phyloP scores from a whole-genome alignment of 2,797 vertebrate genomes.

The Pelodytes ibericus region DNA sequence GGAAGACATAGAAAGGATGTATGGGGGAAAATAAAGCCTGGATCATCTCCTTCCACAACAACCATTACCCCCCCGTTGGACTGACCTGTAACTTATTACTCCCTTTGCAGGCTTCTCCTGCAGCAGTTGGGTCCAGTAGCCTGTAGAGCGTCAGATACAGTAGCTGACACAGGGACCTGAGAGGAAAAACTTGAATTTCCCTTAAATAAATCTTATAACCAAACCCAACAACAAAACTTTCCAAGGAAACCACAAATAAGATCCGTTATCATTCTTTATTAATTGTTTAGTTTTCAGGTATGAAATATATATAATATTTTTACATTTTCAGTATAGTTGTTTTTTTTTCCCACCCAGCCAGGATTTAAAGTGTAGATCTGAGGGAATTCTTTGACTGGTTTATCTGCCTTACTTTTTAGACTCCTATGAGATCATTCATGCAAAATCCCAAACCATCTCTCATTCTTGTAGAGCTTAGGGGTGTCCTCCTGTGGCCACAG shows the following conservation, averaged over 20 bases:
- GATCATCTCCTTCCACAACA: slow-evolving; percentile 27
- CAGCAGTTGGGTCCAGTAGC: slow-evolving; percentile 23
- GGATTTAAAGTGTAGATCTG: not conserved
- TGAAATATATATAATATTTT: not conserved
- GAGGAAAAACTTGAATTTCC: slow-evolving; percentile 76
- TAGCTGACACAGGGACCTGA: slow-evolving; percentile 61
- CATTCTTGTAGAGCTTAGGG: not conserved
- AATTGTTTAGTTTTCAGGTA: not conserved
- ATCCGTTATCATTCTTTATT: not conserved
- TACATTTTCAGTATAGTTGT: not conserved
- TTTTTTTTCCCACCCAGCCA: not conserved
- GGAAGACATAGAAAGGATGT: slow-evolving; percentile 90
- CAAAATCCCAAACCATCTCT: not conserved
- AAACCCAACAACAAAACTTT: slow-evolving; percentile 41
- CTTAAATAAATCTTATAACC: slow-evolving; percentile 69
- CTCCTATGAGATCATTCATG: not conserved
- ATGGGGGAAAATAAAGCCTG: slow-evolving; percentile 78
- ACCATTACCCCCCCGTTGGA: not conserved
- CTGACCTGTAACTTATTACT: slow-evolving; percentile 30
- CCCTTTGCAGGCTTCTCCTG: slow-evolving; percentile 25
- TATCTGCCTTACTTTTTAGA: slow-evolving; percentile 21
- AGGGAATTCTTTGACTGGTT: not conserved
- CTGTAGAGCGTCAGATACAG: slow-evolving; percentile 46
- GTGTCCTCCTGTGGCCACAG: no score
- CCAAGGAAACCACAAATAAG: not conserved